Evolutionary conservation across 2,113 vertebrate species (phyloP), one percentile per base, ranked within the genome.

Genomic region (Hippocampus mohnikei): DNA sequence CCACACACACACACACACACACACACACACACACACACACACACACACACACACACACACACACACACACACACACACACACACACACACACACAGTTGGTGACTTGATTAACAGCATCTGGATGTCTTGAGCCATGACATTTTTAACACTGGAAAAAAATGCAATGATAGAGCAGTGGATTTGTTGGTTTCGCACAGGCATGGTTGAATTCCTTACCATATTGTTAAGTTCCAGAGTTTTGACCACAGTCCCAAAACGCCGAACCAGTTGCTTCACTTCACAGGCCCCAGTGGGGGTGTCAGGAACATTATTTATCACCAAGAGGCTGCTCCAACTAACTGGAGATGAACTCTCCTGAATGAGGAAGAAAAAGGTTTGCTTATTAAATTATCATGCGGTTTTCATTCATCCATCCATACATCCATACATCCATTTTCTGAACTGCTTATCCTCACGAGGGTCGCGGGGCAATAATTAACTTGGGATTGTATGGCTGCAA

Each of bases 291-390:
- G 75, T 61, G 0, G 72, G 69, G 0, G 84, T 77, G 69, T 67
- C 29, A 1, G 90, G 90, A 64, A 91, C 87, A 18, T 91, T 91
- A 5, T 56, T 77, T 56, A 91, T 89, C 9, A 89, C 87, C 46
- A 91, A 4, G 25, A 91, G 74, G 25, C 71, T 73, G 71, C 23
- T 80, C 90, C 90, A 90, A 65, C 41, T 18, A 0, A 81, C 77
- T 0, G 62, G 70, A 29, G 20, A 48, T 0, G 70, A 1, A 37
- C 23, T 73, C 48, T 85, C 72, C 86, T 87, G 63, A 6, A 75
- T 48, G 27, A 71, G 0, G 5, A 9, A 73, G 29, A 58, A n/a
- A 2, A 37, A 59, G 21, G 33, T 50, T 44, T 7, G 21, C 2
- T 21, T n/a, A 52, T 33, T n/a, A n/a, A 37, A 59, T 7, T 5